Base-by-base conservation (phyloP, 1,140 invertebrate genomes). In the Trinorchestia longiramus region DNA sequence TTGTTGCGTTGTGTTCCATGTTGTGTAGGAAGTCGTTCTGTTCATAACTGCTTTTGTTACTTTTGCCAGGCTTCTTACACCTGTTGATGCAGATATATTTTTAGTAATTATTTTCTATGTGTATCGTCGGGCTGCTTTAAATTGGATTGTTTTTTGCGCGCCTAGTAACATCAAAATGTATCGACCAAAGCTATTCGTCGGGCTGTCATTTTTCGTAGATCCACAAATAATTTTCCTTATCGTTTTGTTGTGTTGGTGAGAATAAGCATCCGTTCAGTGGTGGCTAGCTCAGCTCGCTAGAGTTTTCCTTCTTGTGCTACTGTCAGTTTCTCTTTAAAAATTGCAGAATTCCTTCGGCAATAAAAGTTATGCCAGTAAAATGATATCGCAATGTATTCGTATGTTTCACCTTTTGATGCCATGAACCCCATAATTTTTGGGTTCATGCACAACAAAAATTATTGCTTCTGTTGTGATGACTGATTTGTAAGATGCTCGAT, bases 1-100 rank as follows among this genome's bases (percentile, higher is more conserved):
- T 94, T 94, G 44, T 94, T 94, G 40, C 43, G 44, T 94, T 94
- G 92, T 94, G 92, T 94, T 94, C 92, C 11, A 91, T 91, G 41
- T 77, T 77, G 62, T 77, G 62, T 77, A 77, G 88, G 88, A 17
- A 90, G 88, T 90, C 43, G 28, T 87, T 36, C 4, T 77, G n/a
- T 90, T 90, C 41, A 43, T 90, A 43, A 43, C 88, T 87, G 41
- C 62, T 19, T 41, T 90, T 90, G 88, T 90, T 90, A 90, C 88
- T 90, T 90, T 42, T 28, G 62, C 62, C 28, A 77, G 62, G 62
- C 62, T 77, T 77, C 62, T 77, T 77, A 77, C 62, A 77, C 11
- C 62, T 77, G 62, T 77, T 77, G 28, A 77, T 77, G 62, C 62
- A 77, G 62, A 77, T 77, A 77, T 77, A 77, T 77, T 77, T 19